These are phyloP conservation scores for Probaryconus sp. DNA, from an alignment of 1,140 invertebrate genomes.

Conservation along the genomic window DNA sequence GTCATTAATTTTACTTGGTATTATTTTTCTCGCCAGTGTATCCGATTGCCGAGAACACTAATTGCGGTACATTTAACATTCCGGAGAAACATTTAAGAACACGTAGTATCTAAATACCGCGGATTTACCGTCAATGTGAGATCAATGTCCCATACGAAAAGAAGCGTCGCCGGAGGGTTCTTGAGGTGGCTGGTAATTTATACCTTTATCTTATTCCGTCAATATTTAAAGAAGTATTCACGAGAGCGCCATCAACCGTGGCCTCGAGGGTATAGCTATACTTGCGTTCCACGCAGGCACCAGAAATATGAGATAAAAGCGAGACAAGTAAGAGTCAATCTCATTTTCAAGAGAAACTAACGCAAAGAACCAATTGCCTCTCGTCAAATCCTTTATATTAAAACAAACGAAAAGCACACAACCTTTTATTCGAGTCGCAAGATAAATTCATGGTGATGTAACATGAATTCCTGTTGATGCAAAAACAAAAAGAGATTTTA, in stretches of 20 bases:
- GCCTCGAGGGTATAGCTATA: conserved; percentile 52
- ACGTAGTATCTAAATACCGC: conserved; percentile 1
- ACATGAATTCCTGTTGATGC: no score
- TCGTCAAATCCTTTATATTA: conserved; percentile 59
- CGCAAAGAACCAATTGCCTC: conserved; percentile 48
- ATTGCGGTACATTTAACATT: conserved; percentile 22
- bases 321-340: conserved; percentile 52
- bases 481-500: no score
- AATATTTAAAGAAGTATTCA: conserved; percentile 72
- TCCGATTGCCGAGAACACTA: not conserved
- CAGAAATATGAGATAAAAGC: conserved; percentile 35
- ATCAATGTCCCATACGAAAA: conserved; percentile 65
- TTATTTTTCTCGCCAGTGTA: conserved; percentile 12
- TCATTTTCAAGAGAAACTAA: conserved; percentile 51
- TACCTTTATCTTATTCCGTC: conserved; percentile 72
- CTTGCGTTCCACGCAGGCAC: conserved; percentile 39
- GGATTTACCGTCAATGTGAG: conserved; percentile 30
- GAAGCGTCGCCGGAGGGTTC: conserved; percentile 58
- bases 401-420: conserved; percentile 27
- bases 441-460: no score
- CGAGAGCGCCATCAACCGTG: conserved; percentile 47
- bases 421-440: no score
- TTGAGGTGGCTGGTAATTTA: conserved; percentile 70
- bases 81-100: conserved; percentile 17
- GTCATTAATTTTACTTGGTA: no score